Base-by-base conservation (phyloP, 2,113 vertebrate genomes). In the Phylloscopus whistleri region DNA sequence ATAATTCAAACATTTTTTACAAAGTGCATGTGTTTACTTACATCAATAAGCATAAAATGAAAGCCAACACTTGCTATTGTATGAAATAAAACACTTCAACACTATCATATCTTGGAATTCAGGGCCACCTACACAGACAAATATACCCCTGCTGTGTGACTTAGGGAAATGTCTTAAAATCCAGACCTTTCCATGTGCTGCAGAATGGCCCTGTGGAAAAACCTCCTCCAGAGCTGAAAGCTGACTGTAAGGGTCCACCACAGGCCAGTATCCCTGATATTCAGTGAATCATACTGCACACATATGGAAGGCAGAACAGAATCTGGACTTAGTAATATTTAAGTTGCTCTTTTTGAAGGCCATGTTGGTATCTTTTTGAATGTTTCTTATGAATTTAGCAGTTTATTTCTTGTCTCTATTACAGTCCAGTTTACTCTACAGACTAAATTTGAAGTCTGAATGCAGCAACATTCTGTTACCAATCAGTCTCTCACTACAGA, bases 121-220 rank as follows among this genome's bases (percentile, higher is more conserved):
- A 59, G 55, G 37, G 23, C 5, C 6, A 69, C 16, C 6, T 62
- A 8, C 13, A 17, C 11, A 52, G 18, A 75, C 28, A 60, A 58
- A 33, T 0, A 0, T 35, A 49, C 15, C 20, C 20, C 37, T 6
- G 3, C 30, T 63, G 8, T 3, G 24, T 35, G 24, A 18, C 51
- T 77, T 85, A 15, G 16, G 64, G 90, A 51, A 49, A 20, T 33
- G 24, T 27, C 52, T 51, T 41, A 31, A 55, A 70, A 78, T 90
- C 52, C 68, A 78, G 33, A 64, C 35, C 55, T 81, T 74, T 64
- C 56, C 37, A 46, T 27, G 48, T 60, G 37, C 48, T 87, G 41
- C 27, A 85, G 60, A 83, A 59, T 4, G 4, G 33, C 27, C n/a
- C 30, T 24, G 11, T 41, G 41, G 48, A 86, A 33, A 69, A 66